Base-by-base conservation (phyloP, 1,140 invertebrate genomes). In the Protaetia brevitarsis region DNA sequence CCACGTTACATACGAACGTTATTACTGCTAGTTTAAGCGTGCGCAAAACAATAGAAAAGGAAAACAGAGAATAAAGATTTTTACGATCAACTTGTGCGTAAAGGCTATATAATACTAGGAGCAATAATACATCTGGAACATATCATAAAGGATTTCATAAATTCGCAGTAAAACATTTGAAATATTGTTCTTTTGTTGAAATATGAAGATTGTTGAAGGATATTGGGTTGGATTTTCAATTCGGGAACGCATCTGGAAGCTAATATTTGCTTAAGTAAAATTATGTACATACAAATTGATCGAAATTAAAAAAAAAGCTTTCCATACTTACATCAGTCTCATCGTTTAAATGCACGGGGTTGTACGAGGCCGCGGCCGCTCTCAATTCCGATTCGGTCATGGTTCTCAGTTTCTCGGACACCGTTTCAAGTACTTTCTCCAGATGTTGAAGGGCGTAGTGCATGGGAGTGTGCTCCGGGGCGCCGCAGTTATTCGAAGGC, bases 381-480 rank as follows among this genome's bases (percentile, higher is more conserved):
- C 26, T 11, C 3, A 59, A 16, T 29, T 59, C 57, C 57, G 57
- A 59, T 59, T 59, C 57, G 0, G 57, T 59, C 59, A 62, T 62
- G 8, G 29, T 31, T 16, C 31, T 31, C 13, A 89, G 72, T 68
- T 81, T 81, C 72, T 77, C 79, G 67, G 79, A 85, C 10, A 86
- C 76, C 65, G 80, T 81, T 75, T 84, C 81, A 13, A 87, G 73
- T 63, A 87, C 75, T 77, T 82, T 82, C 76, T 88, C 85, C 41
- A 93, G 78, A 77, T 94, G 91, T 61, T 84, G 82, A 36, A 93
- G 77, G 5, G 87, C 86, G 69, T 85, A 82, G 73, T 88, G 83
- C 65, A 84, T 88, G 10, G 89, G 86, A 1, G 81, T 84, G 76
- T 92, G 89, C 41, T 86, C 83, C 2, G 91, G 91, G 11, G 86